Evolutionary conservation across 1,140 invertebrate genomes (phyloP), one percentile per base, ranked within the genome.

Genomic region (Latrodectus geometricus): DNA sequence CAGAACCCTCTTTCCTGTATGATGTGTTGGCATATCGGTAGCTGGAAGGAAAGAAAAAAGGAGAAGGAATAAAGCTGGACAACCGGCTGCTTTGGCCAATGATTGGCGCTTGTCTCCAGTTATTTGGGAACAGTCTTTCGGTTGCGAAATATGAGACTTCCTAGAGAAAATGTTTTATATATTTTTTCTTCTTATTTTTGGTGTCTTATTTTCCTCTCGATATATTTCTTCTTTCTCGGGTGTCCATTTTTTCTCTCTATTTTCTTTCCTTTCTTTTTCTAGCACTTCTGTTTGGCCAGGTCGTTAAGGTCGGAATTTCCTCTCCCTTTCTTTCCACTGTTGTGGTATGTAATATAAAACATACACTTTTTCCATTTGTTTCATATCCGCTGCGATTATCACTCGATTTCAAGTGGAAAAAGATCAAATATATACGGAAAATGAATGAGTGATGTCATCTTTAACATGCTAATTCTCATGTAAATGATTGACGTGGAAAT

Each of bases 11-110:
- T 9, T 12, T 14, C 8, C 70, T 35, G 23, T 17, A 74, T 74
- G 81, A 74, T 83, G 81, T 83, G 81, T 83, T 49, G 81, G 70
- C 72, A 75, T 83, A 83, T 83, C 81, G 81, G 70, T 83, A 11
- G 23, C 72, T n/a, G 69, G 77, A n/a, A 21, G 81, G 74, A 5
- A 5, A 35, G 35, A n/a, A 83, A 83, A 83, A 74, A 83, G n/a
- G n/a, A n/a, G n/a, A n/a, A 35, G 35, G 35, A 35, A 35, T 35
- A 5, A 5, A 35, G 17, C 52, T 65, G 61, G 70, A 74, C 61
- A 49, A n/a, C 35, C 50, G 69, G 72, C 81, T 83, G 74, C 81
- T 83, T 74, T 1, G 35, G 81, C 9, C 56, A 70, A 83, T 83
- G 81, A 83, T 74, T 74, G 70, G 70, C 70, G 81, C 81, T 83